phyloP scores from a whole-genome alignment of 2,113 vertebrate species.

The Ciconia maguari region DNA sequence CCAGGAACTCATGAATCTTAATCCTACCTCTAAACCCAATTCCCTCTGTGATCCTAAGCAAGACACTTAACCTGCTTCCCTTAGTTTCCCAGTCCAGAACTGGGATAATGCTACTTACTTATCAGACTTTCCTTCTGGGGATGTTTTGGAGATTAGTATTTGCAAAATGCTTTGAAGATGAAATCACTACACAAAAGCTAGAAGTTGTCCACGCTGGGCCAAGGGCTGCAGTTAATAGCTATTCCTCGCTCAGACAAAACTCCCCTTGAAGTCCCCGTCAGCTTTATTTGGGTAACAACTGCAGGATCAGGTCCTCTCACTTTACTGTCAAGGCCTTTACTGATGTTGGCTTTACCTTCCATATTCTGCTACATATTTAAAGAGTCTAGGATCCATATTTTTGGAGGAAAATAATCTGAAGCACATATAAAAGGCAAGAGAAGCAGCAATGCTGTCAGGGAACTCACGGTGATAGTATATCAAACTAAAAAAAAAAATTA shows the following conservation, averaged over 20 bases:
- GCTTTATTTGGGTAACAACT: neutral
- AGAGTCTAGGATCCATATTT: slow-evolving; percentile 1
- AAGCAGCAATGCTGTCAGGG: slow-evolving; percentile 57
- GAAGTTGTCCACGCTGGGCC: neutral
- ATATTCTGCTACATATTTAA: slow-evolving; percentile 59
- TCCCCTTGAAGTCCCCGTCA: neutral
- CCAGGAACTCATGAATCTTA: slow-evolving; percentile 58
- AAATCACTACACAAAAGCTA: slow-evolving; percentile 27
- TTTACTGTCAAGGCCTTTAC: slow-evolving; percentile 20
- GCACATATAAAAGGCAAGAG: slow-evolving; percentile 58
- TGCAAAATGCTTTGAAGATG: slow-evolving; percentile 64
- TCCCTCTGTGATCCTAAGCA: slow-evolving; percentile 34
- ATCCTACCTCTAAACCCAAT: slow-evolving; percentile 50
- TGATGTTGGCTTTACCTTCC: neutral
- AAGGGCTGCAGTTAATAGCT: slow-evolving; percentile 13
- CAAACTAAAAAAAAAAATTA: slow-evolving; percentile 44
- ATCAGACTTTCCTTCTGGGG: slow-evolving; percentile 58
- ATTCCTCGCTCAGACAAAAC: neutral
- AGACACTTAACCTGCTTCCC: slow-evolving; percentile 38
- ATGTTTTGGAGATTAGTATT: slow-evolving; percentile 52
- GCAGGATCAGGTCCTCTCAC: neutral
- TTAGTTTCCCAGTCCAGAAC: slow-evolving; percentile 42
- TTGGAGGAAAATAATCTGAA: slow-evolving; percentile 53
- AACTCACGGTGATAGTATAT: slow-evolving; percentile 61
- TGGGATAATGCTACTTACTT: slow-evolving; percentile 53